Percentiles rank a stretch among this genome's conserved stretches.
These are phyloP conservation scores for Nestor notabilis DNA, from an alignment of 2,113 vertebrate genomes.

Conservation along the genomic window DNA sequence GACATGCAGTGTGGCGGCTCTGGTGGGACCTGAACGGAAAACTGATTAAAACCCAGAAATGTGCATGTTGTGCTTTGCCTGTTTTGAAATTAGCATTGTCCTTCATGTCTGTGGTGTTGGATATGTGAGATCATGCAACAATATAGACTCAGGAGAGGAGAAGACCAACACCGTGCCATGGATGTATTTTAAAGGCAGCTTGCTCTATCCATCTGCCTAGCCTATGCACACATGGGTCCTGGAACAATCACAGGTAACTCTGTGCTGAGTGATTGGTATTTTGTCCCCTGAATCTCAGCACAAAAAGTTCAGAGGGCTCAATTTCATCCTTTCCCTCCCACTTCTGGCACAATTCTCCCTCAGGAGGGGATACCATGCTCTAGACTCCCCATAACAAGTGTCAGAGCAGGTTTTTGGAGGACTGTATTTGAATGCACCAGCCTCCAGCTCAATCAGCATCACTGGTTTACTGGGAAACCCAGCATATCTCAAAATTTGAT, in stretches of 20 bases:
- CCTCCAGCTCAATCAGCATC: rapidly evolving
- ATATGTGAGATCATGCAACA: background rate
- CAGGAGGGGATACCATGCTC: background rate
- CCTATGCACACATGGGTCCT: rapidly evolving
- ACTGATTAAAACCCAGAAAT: background rate
- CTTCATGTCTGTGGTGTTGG: background rate
- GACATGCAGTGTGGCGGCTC: rapidly evolving
- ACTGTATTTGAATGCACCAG: background rate
- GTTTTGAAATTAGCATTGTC: background rate
- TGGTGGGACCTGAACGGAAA: background rate
- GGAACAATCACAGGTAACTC: background rate
- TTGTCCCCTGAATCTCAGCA: background rate
- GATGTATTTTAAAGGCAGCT: background rate
- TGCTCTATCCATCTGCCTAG: background rate
- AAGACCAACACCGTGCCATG: background rate
- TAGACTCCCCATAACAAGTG: rapidly evolving
- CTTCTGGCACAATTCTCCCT: background rate
- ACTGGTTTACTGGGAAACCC: background rate
- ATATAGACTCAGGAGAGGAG: background rate
- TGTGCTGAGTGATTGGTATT: rapidly evolving
- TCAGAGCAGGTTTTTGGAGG: background rate
- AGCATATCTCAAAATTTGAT: background rate
- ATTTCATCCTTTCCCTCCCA: background rate
- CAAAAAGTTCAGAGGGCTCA: background rate
- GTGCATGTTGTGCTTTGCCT: background rate